Evolutionary conservation across 2,113 vertebrate species (phyloP).

Genomic region (Onychostruthus taczanowskii): DNA sequence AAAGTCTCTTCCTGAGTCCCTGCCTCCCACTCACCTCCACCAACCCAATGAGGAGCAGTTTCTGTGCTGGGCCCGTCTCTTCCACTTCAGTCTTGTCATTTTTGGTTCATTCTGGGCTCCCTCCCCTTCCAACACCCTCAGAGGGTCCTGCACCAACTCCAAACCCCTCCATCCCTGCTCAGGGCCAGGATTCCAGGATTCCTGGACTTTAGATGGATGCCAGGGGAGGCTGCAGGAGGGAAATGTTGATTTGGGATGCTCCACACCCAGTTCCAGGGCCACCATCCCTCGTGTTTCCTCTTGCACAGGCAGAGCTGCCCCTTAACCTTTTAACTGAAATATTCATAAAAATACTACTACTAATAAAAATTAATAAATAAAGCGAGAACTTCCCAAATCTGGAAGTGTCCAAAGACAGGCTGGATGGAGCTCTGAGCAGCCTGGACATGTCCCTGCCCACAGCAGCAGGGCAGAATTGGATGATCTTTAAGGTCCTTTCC

Average conservation of each 20-base stretch:
- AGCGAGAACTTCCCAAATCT: not conserved
- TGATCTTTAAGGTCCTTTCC: not conserved
- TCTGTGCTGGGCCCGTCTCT: not conserved
- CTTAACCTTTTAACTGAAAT: not conserved
- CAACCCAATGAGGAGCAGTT: not conserved
- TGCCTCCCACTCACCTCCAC: not conserved
- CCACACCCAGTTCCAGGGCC: not conserved
- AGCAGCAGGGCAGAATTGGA: not conserved
- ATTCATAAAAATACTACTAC: accelerated
- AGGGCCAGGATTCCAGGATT: not conserved
- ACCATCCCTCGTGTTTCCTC: accelerated
- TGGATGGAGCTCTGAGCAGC: not conserved
- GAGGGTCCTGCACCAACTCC: not conserved
- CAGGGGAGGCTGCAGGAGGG: not conserved
- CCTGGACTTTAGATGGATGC: not conserved
- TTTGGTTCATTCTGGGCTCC: not conserved
- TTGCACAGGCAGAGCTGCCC: not conserved
- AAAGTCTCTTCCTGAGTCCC: not conserved
- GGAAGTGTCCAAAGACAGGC: not conserved
- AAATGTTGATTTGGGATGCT: not conserved
- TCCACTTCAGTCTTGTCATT: not conserved
- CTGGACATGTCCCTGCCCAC: not conserved
- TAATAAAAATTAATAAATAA: not conserved
- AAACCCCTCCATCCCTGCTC: not conserved
- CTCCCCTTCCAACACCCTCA: not conserved